Evolutionary conservation across 2,797 vertebrate species (phyloP).

Genomic region (Enteromius viviparus): DNA sequence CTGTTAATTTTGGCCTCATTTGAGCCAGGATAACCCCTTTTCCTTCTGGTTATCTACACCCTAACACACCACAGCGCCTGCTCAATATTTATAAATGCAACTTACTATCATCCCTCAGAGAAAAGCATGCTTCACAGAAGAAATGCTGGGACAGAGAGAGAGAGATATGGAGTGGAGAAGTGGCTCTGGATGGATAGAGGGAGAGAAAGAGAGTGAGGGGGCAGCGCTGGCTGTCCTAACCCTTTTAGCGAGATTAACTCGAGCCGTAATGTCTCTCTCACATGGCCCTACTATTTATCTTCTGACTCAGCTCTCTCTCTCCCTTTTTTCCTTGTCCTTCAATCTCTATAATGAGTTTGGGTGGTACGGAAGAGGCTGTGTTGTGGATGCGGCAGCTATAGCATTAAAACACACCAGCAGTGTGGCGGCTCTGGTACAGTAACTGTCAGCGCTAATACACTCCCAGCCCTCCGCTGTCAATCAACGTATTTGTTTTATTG

Average conservation of each 20-base stretch:
- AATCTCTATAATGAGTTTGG: slow-evolving; percentile 52
- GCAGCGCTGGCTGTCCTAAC: slow-evolving; percentile 72
- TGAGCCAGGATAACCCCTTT: slow-evolving; percentile 24
- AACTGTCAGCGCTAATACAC: slow-evolving; percentile 49
- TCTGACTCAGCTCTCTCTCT: slow-evolving; percentile 70
- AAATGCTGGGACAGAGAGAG: slow-evolving; percentile 64
- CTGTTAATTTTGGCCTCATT: slow-evolving; percentile 31
- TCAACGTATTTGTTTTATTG: slow-evolving; percentile 34
- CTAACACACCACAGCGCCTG: slow-evolving; percentile 27
- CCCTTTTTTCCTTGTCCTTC: slow-evolving; percentile 36
- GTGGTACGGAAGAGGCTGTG: slow-evolving; percentile 39
- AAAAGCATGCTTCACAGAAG: slow-evolving; percentile 64
- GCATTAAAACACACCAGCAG: slow-evolving; percentile 34
- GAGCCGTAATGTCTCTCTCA: slow-evolving; percentile 73
- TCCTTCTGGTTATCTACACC: slow-evolving; percentile 53
- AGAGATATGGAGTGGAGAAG: not conserved
- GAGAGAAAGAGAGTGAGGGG: slow-evolving; percentile 47
- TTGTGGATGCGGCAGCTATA: slow-evolving; percentile 26
- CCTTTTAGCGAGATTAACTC: slow-evolving; percentile 84
- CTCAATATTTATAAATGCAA: slow-evolving; percentile 35
- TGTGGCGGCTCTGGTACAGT: slow-evolving; percentile 19
- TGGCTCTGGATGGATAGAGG: slow-evolving; percentile 22
- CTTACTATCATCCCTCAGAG: slow-evolving; percentile 48
- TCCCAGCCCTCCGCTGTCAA: slow-evolving; percentile 27
- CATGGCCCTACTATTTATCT: slow-evolving; percentile 72